Conservation (phyloP, 2,113 vertebrate species). For the Paracanthobrama guichenoti region DNA sequence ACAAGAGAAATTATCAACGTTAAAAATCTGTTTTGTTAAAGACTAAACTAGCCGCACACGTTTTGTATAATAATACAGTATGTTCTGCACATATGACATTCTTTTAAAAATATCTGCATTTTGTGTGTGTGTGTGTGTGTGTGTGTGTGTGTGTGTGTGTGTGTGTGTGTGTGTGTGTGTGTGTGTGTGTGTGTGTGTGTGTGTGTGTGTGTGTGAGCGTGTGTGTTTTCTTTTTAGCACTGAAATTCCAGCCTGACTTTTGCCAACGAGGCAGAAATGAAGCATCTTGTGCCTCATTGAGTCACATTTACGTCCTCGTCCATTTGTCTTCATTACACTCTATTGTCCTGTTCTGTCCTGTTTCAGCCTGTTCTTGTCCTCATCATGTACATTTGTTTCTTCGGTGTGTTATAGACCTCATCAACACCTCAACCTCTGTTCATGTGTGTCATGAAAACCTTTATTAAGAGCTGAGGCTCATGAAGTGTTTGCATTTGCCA, state of each 20-base stretch:
- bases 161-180: no score
- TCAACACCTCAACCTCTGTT: background rate
- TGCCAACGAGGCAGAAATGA: constrained; percentile 26
- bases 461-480: background rate
- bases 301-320: constrained; percentile 26
- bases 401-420: background rate
- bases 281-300: constrained; percentile 23
- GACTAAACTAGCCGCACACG: background rate
- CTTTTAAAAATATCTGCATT: background rate
- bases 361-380: constrained; percentile 22
- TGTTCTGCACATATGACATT: background rate
- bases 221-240: constrained; percentile 1
- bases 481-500: background rate
- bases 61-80: background rate
- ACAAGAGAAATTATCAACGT: background rate
- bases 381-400: background rate
- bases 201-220: background rate
- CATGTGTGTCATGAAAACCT: background rate
- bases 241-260: constrained; percentile 39
- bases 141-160: background rate
- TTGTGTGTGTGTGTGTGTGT: background rate
- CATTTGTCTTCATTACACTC: constrained; percentile 43
- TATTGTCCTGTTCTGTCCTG: constrained; percentile 11
- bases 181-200: background rate
- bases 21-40: background rate